A percentile compares a stretch with the other conserved stretches of the same genome.
Conservation (phyloP, 1,140 invertebrate species). For the Maconellicoccus hirsutus region DNA sequence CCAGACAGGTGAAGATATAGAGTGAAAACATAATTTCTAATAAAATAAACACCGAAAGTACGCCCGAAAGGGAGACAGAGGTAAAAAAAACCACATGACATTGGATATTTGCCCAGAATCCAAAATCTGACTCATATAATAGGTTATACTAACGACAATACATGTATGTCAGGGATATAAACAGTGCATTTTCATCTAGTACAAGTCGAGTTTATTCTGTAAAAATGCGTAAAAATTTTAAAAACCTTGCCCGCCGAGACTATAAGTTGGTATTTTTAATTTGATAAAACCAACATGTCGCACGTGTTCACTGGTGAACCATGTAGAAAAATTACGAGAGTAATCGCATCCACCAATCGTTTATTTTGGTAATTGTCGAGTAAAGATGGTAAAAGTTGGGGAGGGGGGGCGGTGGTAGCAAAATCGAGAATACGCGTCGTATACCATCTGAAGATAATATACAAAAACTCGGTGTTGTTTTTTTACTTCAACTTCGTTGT, state of each 20-base stretch:
- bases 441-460: neutral
- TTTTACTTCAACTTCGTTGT: neutral
- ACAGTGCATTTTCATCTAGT: too few relatives aligned
- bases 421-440: too few relatives aligned
- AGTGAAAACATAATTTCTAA: neutral
- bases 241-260: neutral
- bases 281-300: neutral
- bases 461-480: constrained; percentile 4
- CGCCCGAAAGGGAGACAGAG: neutral
- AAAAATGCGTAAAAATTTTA: neutral
- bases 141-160: neutral
- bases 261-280: neutral
- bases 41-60: constrained; percentile 7
- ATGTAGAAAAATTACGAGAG: neutral
- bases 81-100: neutral
- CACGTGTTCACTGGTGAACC: neutral
- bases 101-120: neutral
- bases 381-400: neutral
- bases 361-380: neutral
- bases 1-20: constrained; percentile 1
- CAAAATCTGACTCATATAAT: neutral
- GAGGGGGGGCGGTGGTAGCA: too few relatives aligned
- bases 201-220: neutral
- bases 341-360: neutral
- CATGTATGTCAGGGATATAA: neutral